These are phyloP conservation scores for Sthenelais limicola DNA, from an alignment of 2,888 invertebrate species.

Conservation along the genomic window DNA sequence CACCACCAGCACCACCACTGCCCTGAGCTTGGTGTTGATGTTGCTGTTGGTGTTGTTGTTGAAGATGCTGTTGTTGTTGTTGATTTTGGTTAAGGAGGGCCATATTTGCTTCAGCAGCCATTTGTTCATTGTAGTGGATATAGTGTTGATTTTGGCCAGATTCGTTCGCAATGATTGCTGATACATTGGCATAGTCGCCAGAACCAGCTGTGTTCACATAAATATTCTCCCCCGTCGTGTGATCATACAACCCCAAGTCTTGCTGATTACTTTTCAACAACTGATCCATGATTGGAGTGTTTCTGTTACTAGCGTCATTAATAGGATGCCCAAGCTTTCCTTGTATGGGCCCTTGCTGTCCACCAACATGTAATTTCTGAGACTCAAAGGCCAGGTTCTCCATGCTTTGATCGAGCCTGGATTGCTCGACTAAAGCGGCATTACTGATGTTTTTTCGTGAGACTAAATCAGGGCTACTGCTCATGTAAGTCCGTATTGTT, in stretches of 20 bases:
- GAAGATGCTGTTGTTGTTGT: constrained; percentile 1
- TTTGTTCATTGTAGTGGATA: constrained; percentile 16
- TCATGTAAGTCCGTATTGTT: constrained; percentile 43
- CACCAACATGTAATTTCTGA: constrained; percentile 37
- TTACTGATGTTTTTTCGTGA: constrained; percentile 78
- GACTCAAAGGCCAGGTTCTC: constrained; percentile 50
- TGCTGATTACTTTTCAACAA: not conserved
- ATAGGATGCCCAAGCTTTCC: too few species aligned
- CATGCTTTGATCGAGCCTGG: constrained; percentile 52
- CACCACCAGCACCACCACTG: too few species aligned
- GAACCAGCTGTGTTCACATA: constrained; percentile 31
- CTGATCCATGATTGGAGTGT: constrained; percentile 28
- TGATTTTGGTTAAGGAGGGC: not conserved
- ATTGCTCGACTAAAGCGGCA: constrained; percentile 54
- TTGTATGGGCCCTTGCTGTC: too few species aligned
- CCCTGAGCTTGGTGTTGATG: constrained; percentile 1
- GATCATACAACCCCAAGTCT: not conserved
- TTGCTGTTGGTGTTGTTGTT: constrained; percentile 24
- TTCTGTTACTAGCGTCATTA: too few species aligned
- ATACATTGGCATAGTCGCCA: constrained; percentile 31
- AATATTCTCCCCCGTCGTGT: not conserved
- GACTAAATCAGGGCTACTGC: constrained; percentile 72
- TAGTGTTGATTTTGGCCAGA: constrained; percentile 25
- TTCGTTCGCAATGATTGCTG: constrained; percentile 12
- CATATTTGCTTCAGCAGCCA: not conserved